Evolutionary conservation across 2,113 vertebrate species (phyloP), one percentile per base, ranked within the genome.

Genomic region (Pardalotus punctatus): DNA sequence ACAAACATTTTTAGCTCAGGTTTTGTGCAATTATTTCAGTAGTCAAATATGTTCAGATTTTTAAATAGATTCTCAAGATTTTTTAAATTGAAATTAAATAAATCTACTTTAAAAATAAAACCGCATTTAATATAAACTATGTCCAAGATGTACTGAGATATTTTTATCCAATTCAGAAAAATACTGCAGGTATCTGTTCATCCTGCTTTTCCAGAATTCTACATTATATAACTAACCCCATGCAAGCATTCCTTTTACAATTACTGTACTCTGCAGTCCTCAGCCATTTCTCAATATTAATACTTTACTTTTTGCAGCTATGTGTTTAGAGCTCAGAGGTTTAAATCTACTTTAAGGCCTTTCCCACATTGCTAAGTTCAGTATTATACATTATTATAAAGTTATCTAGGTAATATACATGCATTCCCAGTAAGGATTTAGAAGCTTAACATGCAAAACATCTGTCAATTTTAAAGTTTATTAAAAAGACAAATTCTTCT

Each of bases 1-100:
- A 94, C 91, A 94, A 95, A 78, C 31, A 67, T 87, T 91, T 95
- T 89, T 78, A 92, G 72, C 48, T 71, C 72, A 33, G 58, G 43
- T 81, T 88, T 81, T 87, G 38, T 61, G 70, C 56, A 91, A 81
- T 48, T 86, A 83, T 71, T 88, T 82, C 79, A 73, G 76, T 23
- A 92, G 73, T 54, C 35, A n/a, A 85, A 80, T 71, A 87, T 45
- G 73, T 42, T 71, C 60, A n/a, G 33, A 80, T 58, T 51, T 93
- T 70, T 80, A 83, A 94, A 90, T 23, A 81, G 43, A 84, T 8
- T 43, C 29, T 60, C 25, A 18, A 11, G 25, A 25, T 35, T 77
- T 66, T 58, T 22, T 14, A 50, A 21, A 71, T 18, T 83, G 17
- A 74, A 91, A 86, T 70, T n/a, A 66, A 86, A 54, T 38, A 45